Conservation (phyloP, 1,140 invertebrate species). For the Holotrichia oblita region DNA sequence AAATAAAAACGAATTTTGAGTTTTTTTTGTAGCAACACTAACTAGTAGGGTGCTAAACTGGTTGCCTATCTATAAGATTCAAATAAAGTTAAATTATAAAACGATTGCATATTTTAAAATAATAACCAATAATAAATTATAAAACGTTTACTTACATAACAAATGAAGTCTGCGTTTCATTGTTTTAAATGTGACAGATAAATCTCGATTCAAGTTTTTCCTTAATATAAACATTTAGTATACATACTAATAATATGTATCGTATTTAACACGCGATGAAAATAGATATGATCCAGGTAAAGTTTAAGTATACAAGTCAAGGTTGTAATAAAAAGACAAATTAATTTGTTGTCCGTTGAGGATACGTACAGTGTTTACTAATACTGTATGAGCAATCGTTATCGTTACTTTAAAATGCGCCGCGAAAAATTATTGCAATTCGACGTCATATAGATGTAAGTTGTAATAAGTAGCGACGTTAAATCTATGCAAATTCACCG, state of each 20-base stretch:
- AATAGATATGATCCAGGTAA: slow-evolving; percentile 27
- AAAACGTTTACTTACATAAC: slow-evolving; percentile 25
- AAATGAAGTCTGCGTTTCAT: slow-evolving; percentile 21
- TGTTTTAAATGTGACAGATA: background rate
- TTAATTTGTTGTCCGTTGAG: slow-evolving; percentile 21
- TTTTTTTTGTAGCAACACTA: no score
- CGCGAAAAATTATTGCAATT: background rate
- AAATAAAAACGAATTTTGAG: no score
- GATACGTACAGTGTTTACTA: background rate
- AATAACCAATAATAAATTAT: background rate
- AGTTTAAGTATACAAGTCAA: slow-evolving; percentile 15
- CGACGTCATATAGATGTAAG: background rate
- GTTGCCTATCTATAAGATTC: no score
- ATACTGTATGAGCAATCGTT: background rate
- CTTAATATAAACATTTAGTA: background rate
- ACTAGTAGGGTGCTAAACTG: no score
- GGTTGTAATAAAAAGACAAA: slow-evolving; percentile 27
- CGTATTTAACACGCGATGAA: background rate
- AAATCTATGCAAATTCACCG: background rate
- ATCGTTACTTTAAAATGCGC: slow-evolving; percentile 21
- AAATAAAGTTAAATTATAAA: no score
- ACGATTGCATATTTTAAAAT: no score
- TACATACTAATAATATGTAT: background rate
- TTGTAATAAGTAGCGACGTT: background rate
- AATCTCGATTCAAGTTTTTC: background rate